Evolutionary conservation across 2,797 vertebrate genomes (phyloP).

Genomic region (Enteromius radiatus): DNA sequence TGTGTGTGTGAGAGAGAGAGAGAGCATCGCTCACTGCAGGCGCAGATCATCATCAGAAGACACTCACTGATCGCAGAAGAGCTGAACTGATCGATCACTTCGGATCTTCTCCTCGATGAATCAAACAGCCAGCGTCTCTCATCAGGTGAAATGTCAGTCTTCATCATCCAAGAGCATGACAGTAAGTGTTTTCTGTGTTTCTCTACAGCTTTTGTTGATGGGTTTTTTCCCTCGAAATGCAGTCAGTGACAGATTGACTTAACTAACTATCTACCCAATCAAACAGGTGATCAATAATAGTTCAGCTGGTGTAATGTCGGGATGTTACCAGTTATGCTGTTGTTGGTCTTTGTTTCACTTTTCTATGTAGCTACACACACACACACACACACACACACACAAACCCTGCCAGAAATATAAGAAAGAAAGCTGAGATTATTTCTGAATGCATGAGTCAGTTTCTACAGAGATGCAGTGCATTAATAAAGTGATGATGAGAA

Average conservation of each 20-base stretch:
- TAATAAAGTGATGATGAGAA: neutral
- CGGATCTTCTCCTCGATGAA: constrained; percentile 80
- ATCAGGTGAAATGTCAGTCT: constrained; percentile 90
- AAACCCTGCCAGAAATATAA: neutral
- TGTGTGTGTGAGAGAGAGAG: neutral
- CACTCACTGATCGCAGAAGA: neutral
- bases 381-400: too few relatives aligned
- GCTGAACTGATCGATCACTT: neutral
- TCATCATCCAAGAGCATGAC: constrained; percentile 80
- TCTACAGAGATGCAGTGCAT: neutral
- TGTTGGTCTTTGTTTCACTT: neutral
- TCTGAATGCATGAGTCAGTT: neutral
- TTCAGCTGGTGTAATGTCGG: neutral
- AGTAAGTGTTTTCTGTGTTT: constrained; percentile 73
- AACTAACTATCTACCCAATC: neutral
- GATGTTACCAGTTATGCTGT: neutral
- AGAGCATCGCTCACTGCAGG: neutral
- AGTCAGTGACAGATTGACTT: neutral
- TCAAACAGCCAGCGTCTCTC: constrained; percentile 91
- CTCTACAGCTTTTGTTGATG: neutral
- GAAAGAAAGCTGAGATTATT: neutral
- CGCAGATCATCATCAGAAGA: neutral
- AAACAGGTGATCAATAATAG: neutral
- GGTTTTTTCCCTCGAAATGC: too few relatives aligned
- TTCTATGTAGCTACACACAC: too few relatives aligned